Conservation (phyloP, 2,797 vertebrate genomes). For the Phoebastria nigripes region DNA sequence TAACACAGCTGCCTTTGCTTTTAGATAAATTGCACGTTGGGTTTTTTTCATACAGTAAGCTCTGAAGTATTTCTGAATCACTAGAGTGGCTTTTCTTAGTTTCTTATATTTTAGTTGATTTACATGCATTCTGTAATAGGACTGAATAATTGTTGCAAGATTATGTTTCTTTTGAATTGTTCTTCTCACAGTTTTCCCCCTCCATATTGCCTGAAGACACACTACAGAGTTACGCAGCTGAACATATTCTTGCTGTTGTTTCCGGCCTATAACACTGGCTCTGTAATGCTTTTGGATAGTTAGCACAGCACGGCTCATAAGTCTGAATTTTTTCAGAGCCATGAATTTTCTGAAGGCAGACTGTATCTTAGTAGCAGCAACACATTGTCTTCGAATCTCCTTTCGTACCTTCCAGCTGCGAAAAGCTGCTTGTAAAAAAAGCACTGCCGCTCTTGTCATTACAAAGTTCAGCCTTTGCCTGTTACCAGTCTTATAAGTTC, state of each 20-base stretch:
- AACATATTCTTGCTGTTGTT: slow-evolving; percentile 62
- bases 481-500: slow-evolving; percentile 57
- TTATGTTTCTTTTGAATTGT: slow-evolving; percentile 53
- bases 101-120: slow-evolving; percentile 67
- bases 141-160: slow-evolving; percentile 81
- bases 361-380: slow-evolving; percentile 81
- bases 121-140: slow-evolving; percentile 76
- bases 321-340: slow-evolving; percentile 66
- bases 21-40: slow-evolving; percentile 63
- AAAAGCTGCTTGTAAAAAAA: slow-evolving; percentile 80
- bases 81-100: slow-evolving; percentile 66
- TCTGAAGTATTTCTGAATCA: slow-evolving; percentile 80
- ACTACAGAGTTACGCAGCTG: slow-evolving; percentile 57
- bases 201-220: slow-evolving; percentile 83
- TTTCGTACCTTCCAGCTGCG: slow-evolving; percentile 77
- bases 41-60: slow-evolving; percentile 63
- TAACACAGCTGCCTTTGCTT: slow-evolving; percentile 67
- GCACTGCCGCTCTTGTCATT: slow-evolving; percentile 68
- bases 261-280: slow-evolving; percentile 69
- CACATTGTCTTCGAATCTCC: slow-evolving; percentile 47
- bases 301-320: slow-evolving; percentile 59
- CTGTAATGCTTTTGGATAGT: slow-evolving; percentile 79
- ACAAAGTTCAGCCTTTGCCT: slow-evolving; percentile 70
- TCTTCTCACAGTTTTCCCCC: slow-evolving; percentile 74
- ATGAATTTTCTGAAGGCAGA: slow-evolving; percentile 74